phyloP scores from a whole-genome alignment of 2,797 vertebrate species.

The Sebastes trivittatus region DNA sequence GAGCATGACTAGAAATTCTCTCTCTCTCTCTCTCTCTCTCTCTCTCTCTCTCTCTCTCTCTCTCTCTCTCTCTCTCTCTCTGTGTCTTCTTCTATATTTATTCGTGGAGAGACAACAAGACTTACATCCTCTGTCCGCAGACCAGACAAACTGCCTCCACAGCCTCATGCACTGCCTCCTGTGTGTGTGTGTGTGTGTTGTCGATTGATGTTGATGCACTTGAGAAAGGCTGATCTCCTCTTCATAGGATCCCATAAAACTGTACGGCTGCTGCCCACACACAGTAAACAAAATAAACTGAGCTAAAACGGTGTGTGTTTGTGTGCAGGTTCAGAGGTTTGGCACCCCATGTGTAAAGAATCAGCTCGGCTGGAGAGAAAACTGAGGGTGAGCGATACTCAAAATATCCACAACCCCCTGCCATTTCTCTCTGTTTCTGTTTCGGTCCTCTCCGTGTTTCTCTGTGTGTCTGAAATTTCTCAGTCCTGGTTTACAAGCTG shows the following conservation, averaged over 20 bases:
- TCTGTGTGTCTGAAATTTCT: background rate
- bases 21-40: background rate
- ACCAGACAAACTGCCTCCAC: constrained; percentile 42
- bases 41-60: background rate
- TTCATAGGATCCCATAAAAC: constrained; percentile 52
- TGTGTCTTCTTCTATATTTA: background rate
- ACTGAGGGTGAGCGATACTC: constrained; percentile 87
- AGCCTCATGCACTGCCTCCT: background rate
- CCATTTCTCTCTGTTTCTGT: constrained; percentile 5
- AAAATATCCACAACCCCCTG: constrained; percentile 38
- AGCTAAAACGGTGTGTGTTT: constrained; percentile 23
- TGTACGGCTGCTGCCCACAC: constrained; percentile 36
- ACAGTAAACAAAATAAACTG: constrained; percentile 32
- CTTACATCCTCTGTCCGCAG: constrained; percentile 30
- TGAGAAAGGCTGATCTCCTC: constrained; percentile 46
- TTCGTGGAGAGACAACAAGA: constrained; percentile 20
- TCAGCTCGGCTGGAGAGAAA: constrained; percentile 92
- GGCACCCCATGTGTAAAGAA: constrained; percentile 98
- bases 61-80: background rate
- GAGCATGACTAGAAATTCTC: background rate
- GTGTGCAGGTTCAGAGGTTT: constrained; percentile 91
- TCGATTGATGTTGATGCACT: constrained; percentile 43
- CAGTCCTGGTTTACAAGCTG: constrained; percentile 1
- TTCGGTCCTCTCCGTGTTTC: constrained; percentile 3
- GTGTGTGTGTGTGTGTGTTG: background rate